Conservation (phyloP, 2,113 vertebrate genomes). For the Engystomops pustulosus region DNA sequence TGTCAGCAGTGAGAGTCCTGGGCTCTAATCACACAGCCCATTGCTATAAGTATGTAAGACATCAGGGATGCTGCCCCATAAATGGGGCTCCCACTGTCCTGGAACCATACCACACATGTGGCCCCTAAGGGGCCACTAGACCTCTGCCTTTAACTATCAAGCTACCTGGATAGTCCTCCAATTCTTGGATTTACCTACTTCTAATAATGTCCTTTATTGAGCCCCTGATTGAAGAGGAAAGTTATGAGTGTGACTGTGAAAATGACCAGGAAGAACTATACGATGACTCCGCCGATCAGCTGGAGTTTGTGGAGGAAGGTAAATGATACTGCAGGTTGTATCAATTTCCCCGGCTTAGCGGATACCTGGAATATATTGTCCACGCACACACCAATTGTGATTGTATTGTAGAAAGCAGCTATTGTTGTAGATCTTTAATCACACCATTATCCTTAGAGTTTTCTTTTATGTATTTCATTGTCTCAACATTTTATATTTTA, state of each 20-base stretch:
- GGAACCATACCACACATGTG: slow-evolving; percentile 51
- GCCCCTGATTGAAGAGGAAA: slow-evolving; percentile 70
- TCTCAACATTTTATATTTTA: no score
- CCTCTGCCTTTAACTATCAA: background rate
- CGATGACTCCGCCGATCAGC: slow-evolving; percentile 55
- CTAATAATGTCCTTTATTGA: slow-evolving; percentile 74
- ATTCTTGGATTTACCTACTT: slow-evolving; percentile 57
- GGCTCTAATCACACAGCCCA: slow-evolving; percentile 16
- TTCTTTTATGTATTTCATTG: no score
- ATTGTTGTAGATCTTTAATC: no score
- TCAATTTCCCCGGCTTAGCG: background rate
- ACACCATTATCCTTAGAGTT: no score
- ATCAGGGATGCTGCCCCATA: slow-evolving; percentile 65
- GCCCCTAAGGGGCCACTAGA: slow-evolving; percentile 39
- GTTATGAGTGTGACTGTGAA: slow-evolving; percentile 72
- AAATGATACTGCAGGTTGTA: slow-evolving; percentile 55
- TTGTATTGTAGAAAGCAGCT: no score
- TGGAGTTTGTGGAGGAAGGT: slow-evolving; percentile 81
- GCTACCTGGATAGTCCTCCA: background rate
- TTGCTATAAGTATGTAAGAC: slow-evolving; percentile 65
- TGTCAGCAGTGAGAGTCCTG: slow-evolving; percentile 42
- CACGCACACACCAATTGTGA: no score
- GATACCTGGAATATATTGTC: no score
- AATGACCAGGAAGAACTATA: slow-evolving; percentile 59
- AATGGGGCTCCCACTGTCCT: slow-evolving; percentile 59